phyloP scores from a whole-genome alignment of 53 echinoderm and acorn worm species.

The Arbacia lixula region DNA sequence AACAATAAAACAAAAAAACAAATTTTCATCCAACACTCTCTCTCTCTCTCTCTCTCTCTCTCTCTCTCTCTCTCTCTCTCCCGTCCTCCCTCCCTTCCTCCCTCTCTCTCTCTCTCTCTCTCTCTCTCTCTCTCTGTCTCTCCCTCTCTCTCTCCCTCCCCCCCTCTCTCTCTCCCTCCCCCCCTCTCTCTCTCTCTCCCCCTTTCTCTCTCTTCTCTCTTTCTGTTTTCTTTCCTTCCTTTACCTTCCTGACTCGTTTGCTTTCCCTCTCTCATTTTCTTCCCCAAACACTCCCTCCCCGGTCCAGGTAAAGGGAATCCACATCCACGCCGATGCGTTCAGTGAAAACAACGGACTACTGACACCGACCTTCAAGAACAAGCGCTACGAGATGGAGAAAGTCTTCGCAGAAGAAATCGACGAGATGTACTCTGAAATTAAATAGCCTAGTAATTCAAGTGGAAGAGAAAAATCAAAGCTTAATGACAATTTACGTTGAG shows the following conservation, averaged over 20 bases:
- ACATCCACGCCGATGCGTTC: constrained; percentile 70
- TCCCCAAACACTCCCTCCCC: neutral
- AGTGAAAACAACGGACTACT: constrained; percentile 75
- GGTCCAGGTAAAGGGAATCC: constrained; percentile 77
- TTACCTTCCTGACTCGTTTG: neutral
- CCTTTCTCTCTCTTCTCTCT: neutral
- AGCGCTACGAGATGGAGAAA: constrained; percentile 59
- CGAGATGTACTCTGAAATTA: constrained; percentile 59
- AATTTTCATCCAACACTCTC: neutral
- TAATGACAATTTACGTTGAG: too few relatives aligned
- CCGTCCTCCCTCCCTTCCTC: neutral
- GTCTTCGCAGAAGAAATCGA: constrained; percentile 70
- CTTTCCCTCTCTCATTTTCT: neutral
- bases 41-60: neutral
- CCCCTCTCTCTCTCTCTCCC: neutral
- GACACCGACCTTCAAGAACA: constrained; percentile 92
- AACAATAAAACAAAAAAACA: too few relatives aligned
- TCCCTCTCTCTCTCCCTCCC: neutral
- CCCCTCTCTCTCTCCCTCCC: neutral
- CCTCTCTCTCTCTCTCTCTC: neutral
- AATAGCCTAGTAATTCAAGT: too few relatives aligned
- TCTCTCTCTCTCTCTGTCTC: neutral
- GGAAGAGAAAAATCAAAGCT: too few relatives aligned
- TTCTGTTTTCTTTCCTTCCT: neutral
- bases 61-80: neutral